phyloP scores from a whole-genome alignment of 2,113 vertebrate genomes.

The Antigone vipio region DNA sequence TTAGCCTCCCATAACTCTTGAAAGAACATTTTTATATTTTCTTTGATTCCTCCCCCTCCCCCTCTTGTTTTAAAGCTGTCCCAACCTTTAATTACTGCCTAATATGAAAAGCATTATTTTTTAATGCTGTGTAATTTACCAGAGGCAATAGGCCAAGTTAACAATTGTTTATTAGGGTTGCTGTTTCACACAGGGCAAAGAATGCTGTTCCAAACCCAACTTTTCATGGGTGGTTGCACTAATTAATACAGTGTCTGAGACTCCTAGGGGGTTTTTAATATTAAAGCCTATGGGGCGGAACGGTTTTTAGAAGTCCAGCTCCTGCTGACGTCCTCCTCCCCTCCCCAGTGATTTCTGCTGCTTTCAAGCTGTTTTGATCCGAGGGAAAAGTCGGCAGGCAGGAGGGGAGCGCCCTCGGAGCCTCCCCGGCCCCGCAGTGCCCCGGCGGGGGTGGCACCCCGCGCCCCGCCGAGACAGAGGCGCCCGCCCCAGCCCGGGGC shows the following conservation, averaged over 20 bases:
- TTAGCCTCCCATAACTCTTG: conserved; percentile 88
- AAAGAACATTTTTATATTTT: conserved; percentile 86
- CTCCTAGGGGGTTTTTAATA: conserved; percentile 78
- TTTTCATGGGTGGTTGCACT: conserved; percentile 88
- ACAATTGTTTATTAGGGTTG: conserved; percentile 85
- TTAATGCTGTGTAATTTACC: conserved; percentile 89
- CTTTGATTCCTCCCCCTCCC: conserved; percentile 81
- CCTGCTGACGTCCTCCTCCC: conserved; percentile 69
- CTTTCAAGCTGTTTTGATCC: conserved; percentile 77
- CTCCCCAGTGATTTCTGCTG: conserved; percentile 67
- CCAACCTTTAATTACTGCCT: conserved; percentile 90
- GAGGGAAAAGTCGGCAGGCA: conserved; percentile 57
- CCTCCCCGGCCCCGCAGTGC: background rate
- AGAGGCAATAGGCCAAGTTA: conserved; percentile 84
- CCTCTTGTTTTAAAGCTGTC: conserved; percentile 85
- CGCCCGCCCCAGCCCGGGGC: background rate
- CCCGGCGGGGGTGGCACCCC: background rate
- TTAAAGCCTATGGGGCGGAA: conserved; percentile 81
- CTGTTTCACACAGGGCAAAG: conserved; percentile 81
- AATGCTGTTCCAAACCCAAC: conserved; percentile 79
- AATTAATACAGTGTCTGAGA: conserved; percentile 86
- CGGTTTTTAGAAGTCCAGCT: conserved; percentile 79
- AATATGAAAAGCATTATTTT: conserved; percentile 92
- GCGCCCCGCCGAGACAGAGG: background rate
- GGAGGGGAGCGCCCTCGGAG: conserved; percentile 40